These are phyloP conservation scores for Anoplopoma fimbria DNA, from an alignment of 2,113 vertebrate species.

Conservation along the genomic window DNA sequence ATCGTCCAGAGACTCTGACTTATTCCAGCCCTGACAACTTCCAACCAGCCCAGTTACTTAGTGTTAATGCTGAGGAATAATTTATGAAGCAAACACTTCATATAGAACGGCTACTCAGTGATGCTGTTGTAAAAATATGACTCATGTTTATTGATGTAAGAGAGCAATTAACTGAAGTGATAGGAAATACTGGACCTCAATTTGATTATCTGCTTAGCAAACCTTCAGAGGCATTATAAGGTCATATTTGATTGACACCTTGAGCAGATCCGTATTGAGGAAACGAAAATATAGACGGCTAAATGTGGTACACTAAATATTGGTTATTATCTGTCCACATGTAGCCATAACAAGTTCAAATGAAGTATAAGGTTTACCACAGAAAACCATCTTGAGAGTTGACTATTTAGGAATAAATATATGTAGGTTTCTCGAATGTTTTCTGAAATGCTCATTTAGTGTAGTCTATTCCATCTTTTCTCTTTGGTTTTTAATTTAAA, in stretches of 20 bases:
- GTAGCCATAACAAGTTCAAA: neutral
- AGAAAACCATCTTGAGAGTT: neutral
- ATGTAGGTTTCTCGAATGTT: neutral
- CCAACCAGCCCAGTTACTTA: constrained; percentile 51
- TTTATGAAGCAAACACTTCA: constrained; percentile 72
- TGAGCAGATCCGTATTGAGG: constrained; percentile 13
- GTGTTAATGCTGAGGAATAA: constrained; percentile 45
- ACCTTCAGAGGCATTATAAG: constrained; percentile 12
- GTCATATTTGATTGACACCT: constrained; percentile 6
- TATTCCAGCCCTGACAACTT: constrained; percentile 41
- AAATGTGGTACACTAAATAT: constrained; percentile 7
- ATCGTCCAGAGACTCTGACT: constrained; percentile 31
- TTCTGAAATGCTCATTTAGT: neutral
- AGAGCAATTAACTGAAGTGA: constrained; percentile 20
- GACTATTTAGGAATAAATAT: neutral
- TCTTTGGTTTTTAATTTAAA: constrained; percentile 9
- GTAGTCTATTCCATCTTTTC: neutral
- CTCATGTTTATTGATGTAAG: constrained; percentile 26
- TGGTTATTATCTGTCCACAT: neutral
- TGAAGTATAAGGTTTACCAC: neutral
- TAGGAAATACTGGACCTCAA: constrained; percentile 16
- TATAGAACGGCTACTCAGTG: constrained; percentile 68
- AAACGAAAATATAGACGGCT: constrained; percentile 1
- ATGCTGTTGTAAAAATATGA: constrained; percentile 44
- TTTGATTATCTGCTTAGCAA: constrained; percentile 32